A percentile compares a stretch with the other conserved stretches of the same genome.
These are phyloP conservation scores for Callorhinus ursinus DNA, from an alignment of 2,113 vertebrate species.

Conservation along the genomic window DNA sequence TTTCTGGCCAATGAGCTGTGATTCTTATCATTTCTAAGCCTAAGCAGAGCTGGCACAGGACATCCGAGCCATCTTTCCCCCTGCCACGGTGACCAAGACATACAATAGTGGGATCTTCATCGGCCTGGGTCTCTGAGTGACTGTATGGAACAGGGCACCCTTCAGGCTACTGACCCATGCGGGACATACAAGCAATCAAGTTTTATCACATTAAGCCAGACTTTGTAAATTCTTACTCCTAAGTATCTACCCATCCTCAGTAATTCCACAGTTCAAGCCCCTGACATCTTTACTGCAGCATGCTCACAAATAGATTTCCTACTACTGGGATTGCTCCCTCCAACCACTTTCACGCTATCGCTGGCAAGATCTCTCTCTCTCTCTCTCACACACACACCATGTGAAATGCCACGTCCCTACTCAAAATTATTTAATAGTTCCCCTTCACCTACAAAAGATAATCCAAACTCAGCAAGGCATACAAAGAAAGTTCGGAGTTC, in stretches of 20 bases:
- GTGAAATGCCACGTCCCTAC: background rate
- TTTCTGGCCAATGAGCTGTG: background rate
- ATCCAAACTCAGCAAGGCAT: background rate
- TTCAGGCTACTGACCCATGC: background rate
- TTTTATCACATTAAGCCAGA: background rate
- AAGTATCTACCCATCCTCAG: background rate
- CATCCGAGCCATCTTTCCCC: background rate
- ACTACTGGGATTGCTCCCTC: background rate
- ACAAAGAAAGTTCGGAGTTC: background rate
- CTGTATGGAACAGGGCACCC: background rate
- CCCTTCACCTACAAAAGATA: background rate
- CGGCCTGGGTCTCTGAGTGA: background rate
- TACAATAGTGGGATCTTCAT: background rate
- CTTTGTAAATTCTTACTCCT: background rate
- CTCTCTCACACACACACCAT: background rate
- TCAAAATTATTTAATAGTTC: conserved; percentile 24
- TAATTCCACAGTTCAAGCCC: background rate
- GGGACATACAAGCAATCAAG: background rate
- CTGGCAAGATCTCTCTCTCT: background rate
- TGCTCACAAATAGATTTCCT: background rate
- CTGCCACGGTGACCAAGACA: background rate
- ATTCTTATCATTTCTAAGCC: background rate
- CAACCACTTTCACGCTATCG: background rate
- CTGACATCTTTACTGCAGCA: background rate
- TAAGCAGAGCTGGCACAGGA: background rate